Conservation (phyloP, 2,888 invertebrate genomes). For the Exocentrus adspersus region DNA sequence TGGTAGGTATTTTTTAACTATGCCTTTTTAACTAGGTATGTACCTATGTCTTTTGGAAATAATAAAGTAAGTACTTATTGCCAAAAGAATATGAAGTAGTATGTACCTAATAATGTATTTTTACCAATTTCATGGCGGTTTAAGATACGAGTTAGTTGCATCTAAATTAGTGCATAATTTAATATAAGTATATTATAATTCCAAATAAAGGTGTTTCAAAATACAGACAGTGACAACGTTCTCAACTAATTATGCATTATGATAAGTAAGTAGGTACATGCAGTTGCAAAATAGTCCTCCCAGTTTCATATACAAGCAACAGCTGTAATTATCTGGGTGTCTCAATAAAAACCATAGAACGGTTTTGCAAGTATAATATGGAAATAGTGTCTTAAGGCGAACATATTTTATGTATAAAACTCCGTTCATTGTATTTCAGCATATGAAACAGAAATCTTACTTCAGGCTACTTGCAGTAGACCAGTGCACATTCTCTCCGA, state of each 20-base stretch:
- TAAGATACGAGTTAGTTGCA: no score
- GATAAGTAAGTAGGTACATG: constrained; percentile 17
- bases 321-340: constrained; percentile 19
- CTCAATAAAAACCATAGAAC: constrained; percentile 28
- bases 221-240: background rate
- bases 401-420: constrained; percentile 46
- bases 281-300: constrained; percentile 5
- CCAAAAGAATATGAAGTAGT: no score
- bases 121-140: no score
- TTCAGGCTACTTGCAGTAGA: constrained; percentile 39
- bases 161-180: no score
- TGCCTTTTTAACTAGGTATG: no score
- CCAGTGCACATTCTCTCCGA: constrained; percentile 26
- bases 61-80: no score
- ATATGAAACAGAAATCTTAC: constrained; percentile 41
- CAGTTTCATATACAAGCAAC: constrained; percentile 7
- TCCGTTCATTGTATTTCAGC: constrained; percentile 46
- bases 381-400: constrained; percentile 42
- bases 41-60: no score
- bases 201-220: background rate
- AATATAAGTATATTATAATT: no score
- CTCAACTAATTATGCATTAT: constrained; percentile 11
- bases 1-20: background rate
- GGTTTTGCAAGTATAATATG: constrained; percentile 44
- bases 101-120: no score